Conservation (phyloP, 1,140 invertebrate genomes). For the Ostrea edulis region DNA sequence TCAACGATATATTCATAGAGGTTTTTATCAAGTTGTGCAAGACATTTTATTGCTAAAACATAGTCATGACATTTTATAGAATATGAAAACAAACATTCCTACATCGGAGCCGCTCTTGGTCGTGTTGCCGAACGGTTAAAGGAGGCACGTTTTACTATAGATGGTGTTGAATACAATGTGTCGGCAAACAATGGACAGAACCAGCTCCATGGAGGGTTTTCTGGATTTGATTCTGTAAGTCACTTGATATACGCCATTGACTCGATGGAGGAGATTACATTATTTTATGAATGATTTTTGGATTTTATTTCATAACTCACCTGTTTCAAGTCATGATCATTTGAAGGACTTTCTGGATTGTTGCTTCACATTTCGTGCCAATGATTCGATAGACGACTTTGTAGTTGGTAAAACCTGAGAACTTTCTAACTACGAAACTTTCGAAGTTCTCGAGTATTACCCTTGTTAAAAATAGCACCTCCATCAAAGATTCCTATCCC, state of each 20-base stretch:
- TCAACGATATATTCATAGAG: not conserved
- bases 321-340: too few relatives aligned
- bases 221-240: conserved; percentile 90
- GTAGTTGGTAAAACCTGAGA: too few relatives aligned
- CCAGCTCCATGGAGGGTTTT: conserved; percentile 91
- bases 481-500: too few relatives aligned
- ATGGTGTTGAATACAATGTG: conserved; percentile 85
- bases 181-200: conserved; percentile 85
- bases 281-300: too few relatives aligned
- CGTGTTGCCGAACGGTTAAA: conserved; percentile 82
- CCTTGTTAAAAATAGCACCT: too few relatives aligned
- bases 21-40: not conserved
- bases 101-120: conserved; percentile 61
- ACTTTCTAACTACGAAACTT: too few relatives aligned
- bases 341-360: too few relatives aligned
- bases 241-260: not conserved
- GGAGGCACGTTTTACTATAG: conserved; percentile 85
- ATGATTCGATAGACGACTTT: too few relatives aligned
- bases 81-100: conserved; percentile 57
- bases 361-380: too few relatives aligned
- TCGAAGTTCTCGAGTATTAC: too few relatives aligned
- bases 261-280: too few relatives aligned
- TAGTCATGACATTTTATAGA: not conserved
- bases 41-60: not conserved
- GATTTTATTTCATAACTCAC: too few relatives aligned